phyloP scores from a whole-genome alignment of 2,888 invertebrate genomes.

The Drosophila colorata region DNA sequence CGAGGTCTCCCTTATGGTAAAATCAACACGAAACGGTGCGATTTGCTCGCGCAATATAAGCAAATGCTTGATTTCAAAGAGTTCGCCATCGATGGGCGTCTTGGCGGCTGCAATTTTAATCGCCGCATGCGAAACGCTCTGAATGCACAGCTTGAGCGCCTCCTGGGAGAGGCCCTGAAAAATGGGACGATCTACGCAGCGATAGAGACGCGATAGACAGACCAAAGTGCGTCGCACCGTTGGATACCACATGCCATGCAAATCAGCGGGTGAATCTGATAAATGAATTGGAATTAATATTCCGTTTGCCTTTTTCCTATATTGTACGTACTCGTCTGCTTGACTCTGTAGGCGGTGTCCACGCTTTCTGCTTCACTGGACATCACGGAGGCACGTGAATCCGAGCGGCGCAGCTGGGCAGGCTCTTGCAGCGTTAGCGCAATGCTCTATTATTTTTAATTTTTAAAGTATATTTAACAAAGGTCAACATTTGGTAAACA shows the following conservation, averaged over 20 bases:
- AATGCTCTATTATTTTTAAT: conserved; percentile 87
- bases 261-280: conserved; percentile 94
- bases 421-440: conserved; percentile 88
- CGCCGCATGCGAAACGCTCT: conserved; percentile 94
- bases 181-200: conserved; percentile 97
- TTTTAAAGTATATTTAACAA: neutral
- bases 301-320: conserved; percentile 1
- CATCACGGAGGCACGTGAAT: conserved; percentile 89
- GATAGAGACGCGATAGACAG: conserved; percentile 94
- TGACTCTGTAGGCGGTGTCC: conserved; percentile 80
- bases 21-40: conserved; percentile 98
- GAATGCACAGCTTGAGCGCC: conserved; percentile 95
- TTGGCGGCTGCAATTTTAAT: conserved; percentile 91
- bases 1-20: conserved; percentile 95
- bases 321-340: conserved; percentile 81
- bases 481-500: neutral
- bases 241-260: conserved; percentile 99
- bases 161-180: conserved; percentile 99
- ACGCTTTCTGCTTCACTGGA: conserved; percentile 91
- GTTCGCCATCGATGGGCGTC: conserved; percentile 94
- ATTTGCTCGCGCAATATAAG: conserved; percentile 98
- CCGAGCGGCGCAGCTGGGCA: conserved; percentile 87
- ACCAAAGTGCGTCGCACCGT: conserved; percentile 97
- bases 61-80: conserved; percentile 99
- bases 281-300: neutral